Base-by-base conservation (phyloP, 2,888 invertebrate genomes). In the Euproctis similis region DNA sequence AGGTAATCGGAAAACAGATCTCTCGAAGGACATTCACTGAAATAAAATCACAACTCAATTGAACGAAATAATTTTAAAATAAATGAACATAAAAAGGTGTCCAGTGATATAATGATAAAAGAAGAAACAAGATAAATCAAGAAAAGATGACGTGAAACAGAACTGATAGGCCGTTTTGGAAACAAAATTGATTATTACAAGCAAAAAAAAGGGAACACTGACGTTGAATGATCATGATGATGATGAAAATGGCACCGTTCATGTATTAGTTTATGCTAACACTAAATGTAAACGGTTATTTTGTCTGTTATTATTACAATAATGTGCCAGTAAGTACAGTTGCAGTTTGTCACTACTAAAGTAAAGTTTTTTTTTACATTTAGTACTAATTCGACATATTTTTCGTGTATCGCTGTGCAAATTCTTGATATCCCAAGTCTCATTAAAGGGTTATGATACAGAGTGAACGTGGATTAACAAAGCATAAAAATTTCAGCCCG, bases 91-190 rank as follows among this genome's bases (percentile, higher is more conserved):
- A 49, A 66, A 54, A 59, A 41, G 35, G 65, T 66, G 64, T 67
- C 57, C 47, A 62, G 67, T 77, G 75, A 66, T 71, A 65, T 54
- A 65, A 74, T 74, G 72, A 66, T 63, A 59, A 71, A 60, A 68
- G 53, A 65, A 69, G 58, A 72, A 70, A 72, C 59, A 59, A 75
- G 58, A 70, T 49, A 64, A 64, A 67, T 65, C 53, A 62, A 66
- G 54, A 67, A 56, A 71, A 75, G 67, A 77, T 76, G 75, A 68
- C 59, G 65, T 75, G 70, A 72, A 67, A 69, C 54, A 56, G 62
- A 81, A 82, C 74, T 75, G 76, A 84, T 84, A 84, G 85, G 82
- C 81, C 85, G 84, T 85, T 87, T 86, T 87, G 86, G 85, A 82
- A 81, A 81, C 39, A 71, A 54, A 82, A 68, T 55, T 68, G 70